These are phyloP conservation scores for cat (Felis catus) DNA, from an alignment of 2,113 vertebrate genomes.

Conservation along the genomic window F.catus_Fca126_mat1.0 CM031419.1:118212001-118212500, in stretches of 20 bases:
- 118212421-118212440: background rate
- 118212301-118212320: background rate
- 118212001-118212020: background rate
- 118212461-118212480: conserved; percentile 27
- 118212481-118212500: background rate
- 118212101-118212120: background rate
- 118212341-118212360: background rate
- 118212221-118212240: background rate
- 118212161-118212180: background rate
- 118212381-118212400: background rate
- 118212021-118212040: background rate
- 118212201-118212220: background rate
- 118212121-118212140: background rate
- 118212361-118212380: background rate
- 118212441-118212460: background rate
- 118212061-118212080: background rate
- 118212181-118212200: background rate
- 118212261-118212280: conserved; percentile 18
- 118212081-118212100: background rate
- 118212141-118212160: background rate
- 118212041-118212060: background rate
- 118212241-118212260: background rate
- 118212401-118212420: background rate
- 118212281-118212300: background rate
- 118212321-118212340: background rate